phyloP scores from a whole-genome alignment of 2,113 vertebrate genomes.

The Cyanoramphus novaezelandiae region DNA sequence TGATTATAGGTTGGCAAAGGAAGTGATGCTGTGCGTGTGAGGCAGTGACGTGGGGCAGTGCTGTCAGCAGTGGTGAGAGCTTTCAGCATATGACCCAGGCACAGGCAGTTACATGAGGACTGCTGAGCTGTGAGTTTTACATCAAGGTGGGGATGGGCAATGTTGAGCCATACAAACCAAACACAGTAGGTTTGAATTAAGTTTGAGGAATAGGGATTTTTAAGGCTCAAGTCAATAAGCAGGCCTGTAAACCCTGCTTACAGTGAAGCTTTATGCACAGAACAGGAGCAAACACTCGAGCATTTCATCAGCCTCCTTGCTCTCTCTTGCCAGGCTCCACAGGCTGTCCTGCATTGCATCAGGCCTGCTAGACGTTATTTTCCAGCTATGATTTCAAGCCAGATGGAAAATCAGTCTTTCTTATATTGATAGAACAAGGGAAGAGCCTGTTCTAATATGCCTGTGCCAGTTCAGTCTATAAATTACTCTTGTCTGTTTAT shows the following conservation, averaged over 20 bases:
- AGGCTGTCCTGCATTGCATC: conserved; percentile 22
- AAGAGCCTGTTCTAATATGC: background rate
- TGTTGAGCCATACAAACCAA: background rate
- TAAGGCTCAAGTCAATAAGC: background rate
- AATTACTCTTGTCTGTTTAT: background rate
- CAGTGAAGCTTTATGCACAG: conserved; percentile 27
- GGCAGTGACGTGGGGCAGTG: background rate
- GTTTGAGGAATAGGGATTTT: conserved; percentile 8
- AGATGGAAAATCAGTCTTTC: conserved; percentile 4
- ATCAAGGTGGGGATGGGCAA: background rate
- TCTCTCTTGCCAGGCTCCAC: conserved; percentile 1
- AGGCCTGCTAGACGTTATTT: background rate
- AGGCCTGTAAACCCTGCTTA: background rate
- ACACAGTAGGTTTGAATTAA: background rate
- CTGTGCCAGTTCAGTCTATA: background rate
- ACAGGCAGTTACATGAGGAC: background rate
- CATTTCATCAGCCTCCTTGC: conserved; percentile 27
- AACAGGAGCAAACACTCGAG: background rate
- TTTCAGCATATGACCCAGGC: fast-evolving
- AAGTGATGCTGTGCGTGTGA: background rate
- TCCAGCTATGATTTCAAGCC: background rate
- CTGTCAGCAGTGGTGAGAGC: fast-evolving
- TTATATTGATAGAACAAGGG: background rate
- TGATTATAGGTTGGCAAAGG: background rate
- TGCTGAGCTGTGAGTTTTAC: fast-evolving